Base-by-base conservation (phyloP, 1,140 invertebrate species). In the Drosophila virilis region DNA sequence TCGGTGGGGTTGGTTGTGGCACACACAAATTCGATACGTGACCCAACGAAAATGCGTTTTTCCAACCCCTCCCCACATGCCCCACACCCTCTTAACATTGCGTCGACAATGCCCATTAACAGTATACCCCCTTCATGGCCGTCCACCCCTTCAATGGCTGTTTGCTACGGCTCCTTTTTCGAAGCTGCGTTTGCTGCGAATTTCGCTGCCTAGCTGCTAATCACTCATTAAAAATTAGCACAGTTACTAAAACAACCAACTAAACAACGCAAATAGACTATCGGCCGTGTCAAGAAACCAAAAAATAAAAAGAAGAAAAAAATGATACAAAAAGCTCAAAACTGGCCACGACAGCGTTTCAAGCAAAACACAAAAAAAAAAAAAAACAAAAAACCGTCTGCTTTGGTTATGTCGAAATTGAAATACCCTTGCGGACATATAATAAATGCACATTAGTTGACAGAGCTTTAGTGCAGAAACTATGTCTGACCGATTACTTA, bases 1-100 rank as follows among this genome's bases (percentile, higher is more conserved):
- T 71, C 45, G 68, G 69, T 60, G 48, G 70, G 48, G 54, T 67
- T 67, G 46, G 42, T 50, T 74, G 68, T 17, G 70, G 54, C 71
- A 76, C 73, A 69, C 79, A 88, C 66, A 64, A 88, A 83, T 80
- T 77, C 74, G 73, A 89, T 83, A 89, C 83, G 83, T 88, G 83
- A 88, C 84, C 73, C 74, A 71, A 76, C 79, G 73, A 89, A 86
- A 79, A 89, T 83, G 84, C 79, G 83, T 88, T 88, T 85, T 78
- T 68, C 75, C 67, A 57, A 43, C 28, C 17, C n/a, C 15, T 13
- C 55, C 65, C 9, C 9, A 8, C 13, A 42, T 13, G 22, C 13
- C 43, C 22, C 4, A 17, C 35, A 28, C 40, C 22, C 35, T 12
- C 59, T 43, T 43, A 50, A 43, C 40, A 60, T 67, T 69, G 48